Base-by-base conservation (phyloP, 2,113 vertebrate genomes). In the Bubalus kerabau region DNA sequence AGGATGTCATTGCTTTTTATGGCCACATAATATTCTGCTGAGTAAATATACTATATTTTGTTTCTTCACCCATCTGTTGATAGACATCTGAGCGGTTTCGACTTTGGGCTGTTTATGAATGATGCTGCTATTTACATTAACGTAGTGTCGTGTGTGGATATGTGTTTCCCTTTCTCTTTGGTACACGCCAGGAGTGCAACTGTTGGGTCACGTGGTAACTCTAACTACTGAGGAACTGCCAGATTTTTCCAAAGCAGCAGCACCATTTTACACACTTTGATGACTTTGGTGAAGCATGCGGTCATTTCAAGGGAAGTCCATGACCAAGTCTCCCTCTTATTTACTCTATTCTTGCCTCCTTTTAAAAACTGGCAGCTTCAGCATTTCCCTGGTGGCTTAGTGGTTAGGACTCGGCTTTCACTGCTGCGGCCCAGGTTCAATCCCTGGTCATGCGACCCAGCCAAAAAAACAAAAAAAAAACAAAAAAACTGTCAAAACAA, bases 401-500 rank as follows among this genome's bases (percentile, higher is more conserved):
- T 7, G 78, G 78, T 81, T 52, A 52, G 9, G 28, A 52, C 30
- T 32, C 1, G 0, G 46, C 28, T 17, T 50, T 52, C 78, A 81
- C 78, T 21, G 28, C 78, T 1, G 0, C 0, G 0, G 78, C 28
- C 46, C 46, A 50, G 46, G 28, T 81, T 81, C 9, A 50, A 32
- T 32, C 2, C 48, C 78, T 52, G 46, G 46, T 50, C 9, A 6
- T 2, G 48, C 1, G 1, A 19, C 16, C 46, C 10, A 19, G 78
- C 10, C 9, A 6, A 74, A 80, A 30, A 80, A n/a, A n/a, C n/a
- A n/a, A n/a, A 78, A 36, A 46, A 46, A 5, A 7, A 24, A 26
- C 2, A 11, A 30, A 3, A 48, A 80, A 80, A 5, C 76, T 50
- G 46, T 80, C 85, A 46, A 16, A 71, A 71, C n/a, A 71, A 71